Percentiles rank a stretch among this genome's conserved stretches.
Evolutionary conservation across 2,888 invertebrate genomes (phyloP).

Genomic region (Melanostoma scalare): DNA sequence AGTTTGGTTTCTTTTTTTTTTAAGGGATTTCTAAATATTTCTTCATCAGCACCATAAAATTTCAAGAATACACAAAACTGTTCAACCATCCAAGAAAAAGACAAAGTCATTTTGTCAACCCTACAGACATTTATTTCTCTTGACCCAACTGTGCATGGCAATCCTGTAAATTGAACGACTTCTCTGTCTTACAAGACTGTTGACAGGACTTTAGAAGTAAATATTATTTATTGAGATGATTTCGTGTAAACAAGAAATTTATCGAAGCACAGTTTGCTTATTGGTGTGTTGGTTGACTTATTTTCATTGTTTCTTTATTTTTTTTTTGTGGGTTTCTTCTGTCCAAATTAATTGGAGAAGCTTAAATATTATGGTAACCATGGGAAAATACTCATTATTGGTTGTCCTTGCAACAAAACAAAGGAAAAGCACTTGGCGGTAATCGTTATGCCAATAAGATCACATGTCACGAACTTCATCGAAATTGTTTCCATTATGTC

Average conservation of each 20-base stretch:
- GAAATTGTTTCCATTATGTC: background rate
- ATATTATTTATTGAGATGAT: background rate
- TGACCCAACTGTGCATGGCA: slow-evolving; percentile 28
- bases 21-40: background rate
- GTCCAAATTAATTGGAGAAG: too few relatives aligned
- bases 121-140: slow-evolving; percentile 32
- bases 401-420: too few relatives aligned
- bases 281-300: too few relatives aligned
- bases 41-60: background rate
- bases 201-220: background rate
- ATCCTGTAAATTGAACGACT: slow-evolving; percentile 32
- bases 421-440: too few relatives aligned
- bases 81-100: slow-evolving; percentile 2
- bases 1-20: slow-evolving; percentile 11
- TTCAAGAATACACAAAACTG: background rate
- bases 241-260: background rate
- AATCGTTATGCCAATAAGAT: too few relatives aligned
- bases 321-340: background rate
- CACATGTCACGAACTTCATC: background rate
- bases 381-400: too few relatives aligned
- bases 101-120: background rate
- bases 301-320: too few relatives aligned
- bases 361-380: too few relatives aligned
- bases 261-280: too few relatives aligned
- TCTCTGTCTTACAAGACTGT: background rate